Evolutionary conservation across 2,888 invertebrate species (phyloP), one percentile per base, ranked within the genome.

Genomic region (Lithophane socia): DNA sequence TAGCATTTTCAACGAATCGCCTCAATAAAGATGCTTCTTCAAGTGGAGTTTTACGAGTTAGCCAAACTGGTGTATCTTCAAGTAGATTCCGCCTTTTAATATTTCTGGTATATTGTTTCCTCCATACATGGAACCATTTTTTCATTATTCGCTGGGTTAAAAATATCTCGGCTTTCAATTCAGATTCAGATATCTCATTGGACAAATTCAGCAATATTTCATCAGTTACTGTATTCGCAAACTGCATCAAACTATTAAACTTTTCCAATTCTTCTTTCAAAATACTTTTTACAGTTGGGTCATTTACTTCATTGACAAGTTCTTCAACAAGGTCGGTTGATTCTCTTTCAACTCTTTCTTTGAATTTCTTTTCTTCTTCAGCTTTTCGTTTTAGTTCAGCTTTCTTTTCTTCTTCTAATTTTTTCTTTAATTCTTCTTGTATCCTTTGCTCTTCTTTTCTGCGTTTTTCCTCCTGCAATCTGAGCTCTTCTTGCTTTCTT

Each of bases 21-120:
- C 92, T 93, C 68, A 96, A 90, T 80, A 79, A 74, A 37, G 77
- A 76, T 49, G 96, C 96, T 89, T 95, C 94, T 89, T 96, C 93
- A n/a, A 88, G 24, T 24, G 95, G 94, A 47, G 94, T 94, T 79
- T 92, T 92, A 37, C 92, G 90, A 60, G 95, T 89, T 73, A 97
- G 83, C 97, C 97, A 97, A 60, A 96, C 93, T 10, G 97, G 97
- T 5, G 96, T 96, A 70, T 94, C 93, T 83, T 96, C 94, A 47
- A 97, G 89, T 52, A 96, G 89, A 70, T 82, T 91, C 66, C 96
- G 90, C 82, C 96, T 90, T 87, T 93, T 95, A 60, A 90, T 85
- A 84, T 96, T 96, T 83, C 94, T 92, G 5, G 87, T 70, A 61
- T 92, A 93, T 68, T 95, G 92, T 74, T 89, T 91, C 83, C 90